Base-by-base conservation (phyloP, 2,888 invertebrate species). In the Lasioglossum oenotherae region DNA sequence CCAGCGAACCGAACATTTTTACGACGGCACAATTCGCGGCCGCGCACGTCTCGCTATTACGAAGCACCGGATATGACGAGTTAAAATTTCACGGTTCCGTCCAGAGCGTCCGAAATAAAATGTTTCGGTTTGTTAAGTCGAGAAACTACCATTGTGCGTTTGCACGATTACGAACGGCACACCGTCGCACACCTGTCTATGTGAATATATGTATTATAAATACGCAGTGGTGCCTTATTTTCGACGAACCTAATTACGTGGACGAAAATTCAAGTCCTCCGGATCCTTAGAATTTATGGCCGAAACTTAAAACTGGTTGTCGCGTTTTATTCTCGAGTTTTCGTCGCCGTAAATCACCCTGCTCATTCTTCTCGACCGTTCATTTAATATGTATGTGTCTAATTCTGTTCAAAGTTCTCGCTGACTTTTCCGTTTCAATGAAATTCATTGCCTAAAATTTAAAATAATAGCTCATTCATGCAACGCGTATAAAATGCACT, bases 51-150 rank as follows among this genome's bases (percentile, higher is more conserved):
- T 4, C 31, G 1, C 53, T 27, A 46, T 64, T 80, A 27, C 67
- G 8, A 38, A n/a, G 14, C 31, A 23, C 74, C 69, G 77, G 73
- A 74, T 81, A 81, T 74, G 81, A 84, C 77, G 77, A 84, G 77
- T 84, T 81, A 78, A 81, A 85, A 83, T 79, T 85, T 79, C 79
- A 79, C 73, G 64, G 78, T 79, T 79, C 67, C 46, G 41, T 23
- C 72, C 35, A 14, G n/a, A 14, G 23, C 4, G 64, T 10, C 27
- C 53, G 78, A 78, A 84, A 82, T 78, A 82, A 85, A 83, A 69
- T 67, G 79, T 41, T 75, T 69, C 84, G 84, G 84, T 83, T 83
- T 85, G 84, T 79, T 75, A 53, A 73, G 67, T 46, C 53, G 75
- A 64, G 67, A 76, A 73, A 73, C 44, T 73, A 23, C 46, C 71